phyloP scores from a whole-genome alignment of 2,797 vertebrate genomes.

The Knipowitschia caucasica region DNA sequence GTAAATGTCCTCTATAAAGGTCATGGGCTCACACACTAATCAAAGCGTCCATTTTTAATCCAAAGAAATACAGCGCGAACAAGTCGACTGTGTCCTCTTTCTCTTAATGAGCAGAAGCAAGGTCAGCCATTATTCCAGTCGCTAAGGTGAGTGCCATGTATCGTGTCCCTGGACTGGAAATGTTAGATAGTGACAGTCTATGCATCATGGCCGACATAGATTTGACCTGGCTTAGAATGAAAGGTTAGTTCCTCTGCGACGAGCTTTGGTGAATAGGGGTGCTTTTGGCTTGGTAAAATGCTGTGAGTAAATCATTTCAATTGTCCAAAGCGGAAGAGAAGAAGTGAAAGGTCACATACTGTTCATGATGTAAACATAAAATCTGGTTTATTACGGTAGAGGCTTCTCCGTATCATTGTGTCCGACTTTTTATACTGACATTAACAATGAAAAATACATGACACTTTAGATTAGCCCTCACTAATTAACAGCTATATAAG shows the following conservation, averaged over 20 bases:
- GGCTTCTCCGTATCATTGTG: too few species aligned
- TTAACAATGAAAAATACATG: too few species aligned
- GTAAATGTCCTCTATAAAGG: not conserved
- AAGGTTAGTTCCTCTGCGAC: not conserved
- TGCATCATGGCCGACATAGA: slow-evolving; percentile 13
- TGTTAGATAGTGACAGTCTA: slow-evolving; percentile 5
- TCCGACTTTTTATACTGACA: not conserved
- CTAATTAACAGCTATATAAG: too few species aligned
- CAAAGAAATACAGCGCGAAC: slow-evolving; percentile 3
- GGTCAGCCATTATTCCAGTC: slow-evolving; percentile 10
- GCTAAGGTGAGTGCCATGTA: slow-evolving; percentile 15
- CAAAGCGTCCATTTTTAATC: slow-evolving; percentile 12
- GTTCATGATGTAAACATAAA: too few species aligned
- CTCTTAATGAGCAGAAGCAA: slow-evolving; percentile 13
- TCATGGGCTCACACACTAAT: slow-evolving; percentile 8
- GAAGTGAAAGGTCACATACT: too few species aligned
- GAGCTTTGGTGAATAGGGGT: too few species aligned
- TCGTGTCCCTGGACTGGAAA: slow-evolving; percentile 9
- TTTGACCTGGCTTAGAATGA: not conserved
- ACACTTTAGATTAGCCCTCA: too few species aligned
- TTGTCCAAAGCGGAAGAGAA: too few species aligned
- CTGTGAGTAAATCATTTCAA: too few species aligned
- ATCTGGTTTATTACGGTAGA: too few species aligned
- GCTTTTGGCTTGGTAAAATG: too few species aligned
- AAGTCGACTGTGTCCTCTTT: slow-evolving; percentile 8